A percentile compares a stretch with the other conserved stretches of the same genome.
Evolutionary conservation across 2,113 vertebrate species (phyloP).

Genomic region (Lophotis ruficrista): DNA sequence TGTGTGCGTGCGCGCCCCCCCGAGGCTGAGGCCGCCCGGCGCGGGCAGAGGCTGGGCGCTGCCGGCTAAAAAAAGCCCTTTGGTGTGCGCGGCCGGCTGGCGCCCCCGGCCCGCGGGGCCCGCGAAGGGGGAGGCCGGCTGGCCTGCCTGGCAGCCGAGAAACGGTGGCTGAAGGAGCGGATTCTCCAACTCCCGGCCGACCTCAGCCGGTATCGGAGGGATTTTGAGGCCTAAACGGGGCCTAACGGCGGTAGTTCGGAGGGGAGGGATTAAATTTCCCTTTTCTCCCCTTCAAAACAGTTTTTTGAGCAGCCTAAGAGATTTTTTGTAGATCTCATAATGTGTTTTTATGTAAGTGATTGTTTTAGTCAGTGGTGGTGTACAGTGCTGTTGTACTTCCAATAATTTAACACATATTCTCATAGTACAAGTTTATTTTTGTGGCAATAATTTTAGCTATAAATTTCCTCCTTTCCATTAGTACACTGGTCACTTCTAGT

Average conservation of each 20-base stretch:
- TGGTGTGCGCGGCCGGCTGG: fast-evolving
- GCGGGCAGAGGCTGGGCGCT: fast-evolving
- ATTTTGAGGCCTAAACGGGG: fast-evolving
- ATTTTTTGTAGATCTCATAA: too few relatives aligned
- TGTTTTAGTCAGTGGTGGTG: neutral
- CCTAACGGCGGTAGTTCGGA: fast-evolving
- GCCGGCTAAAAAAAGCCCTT: neutral
- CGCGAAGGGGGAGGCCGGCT: fast-evolving
- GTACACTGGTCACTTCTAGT: neutral
- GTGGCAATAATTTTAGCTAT: neutral
- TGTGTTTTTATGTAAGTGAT: neutral
- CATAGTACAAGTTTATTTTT: neutral
- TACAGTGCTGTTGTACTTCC: neutral
- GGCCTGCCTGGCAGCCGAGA: neutral
- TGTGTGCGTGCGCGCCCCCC: neutral
- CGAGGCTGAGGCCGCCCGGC: fast-evolving
- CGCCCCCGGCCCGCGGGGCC: neutral
- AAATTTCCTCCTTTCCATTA: neutral
- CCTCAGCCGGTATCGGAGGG: fast-evolving
- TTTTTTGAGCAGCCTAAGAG: neutral
- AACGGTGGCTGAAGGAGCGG: neutral
- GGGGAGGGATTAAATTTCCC: neutral
- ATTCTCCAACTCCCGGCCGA: fast-evolving
- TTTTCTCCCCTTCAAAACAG: too few relatives aligned
- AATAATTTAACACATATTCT: neutral